phyloP scores from a whole-genome alignment of 2,113 vertebrate species.

The Maccullochella peelii region DNA sequence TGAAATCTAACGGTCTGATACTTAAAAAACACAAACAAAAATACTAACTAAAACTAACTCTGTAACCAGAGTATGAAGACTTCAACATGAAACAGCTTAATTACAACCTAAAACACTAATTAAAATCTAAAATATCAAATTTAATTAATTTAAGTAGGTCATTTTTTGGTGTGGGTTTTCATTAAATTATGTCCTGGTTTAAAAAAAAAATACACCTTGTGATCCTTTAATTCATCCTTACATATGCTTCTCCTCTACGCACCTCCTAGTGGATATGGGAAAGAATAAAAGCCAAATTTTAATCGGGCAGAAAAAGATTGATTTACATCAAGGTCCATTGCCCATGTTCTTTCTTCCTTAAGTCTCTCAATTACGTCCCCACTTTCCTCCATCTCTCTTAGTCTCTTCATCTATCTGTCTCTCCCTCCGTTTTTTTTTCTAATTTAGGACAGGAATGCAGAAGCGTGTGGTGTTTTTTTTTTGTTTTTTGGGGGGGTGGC shows the following conservation, averaged over 20 bases:
- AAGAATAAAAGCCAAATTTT: constrained; percentile 20
- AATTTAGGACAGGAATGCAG: constrained; percentile 54
- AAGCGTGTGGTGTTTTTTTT: not conserved
- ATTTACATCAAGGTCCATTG: constrained; percentile 33
- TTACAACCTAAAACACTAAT: constrained; percentile 71
- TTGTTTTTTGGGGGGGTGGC: no score
- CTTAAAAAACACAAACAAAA: no score
- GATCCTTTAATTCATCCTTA: constrained; percentile 46
- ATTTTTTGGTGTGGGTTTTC: constrained; percentile 64
- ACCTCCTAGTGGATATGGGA: constrained; percentile 29
- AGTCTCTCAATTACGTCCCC: constrained; percentile 11
- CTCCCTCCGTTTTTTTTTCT: not conserved
- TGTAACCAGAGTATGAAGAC: constrained; percentile 38
- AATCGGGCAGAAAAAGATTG: constrained; percentile 2
- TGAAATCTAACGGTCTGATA: not conserved
- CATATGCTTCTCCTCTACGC: constrained; percentile 18
- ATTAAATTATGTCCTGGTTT: constrained; percentile 56
- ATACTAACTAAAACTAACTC: no score
- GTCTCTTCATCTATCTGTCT: constrained; percentile 12
- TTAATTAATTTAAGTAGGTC: constrained; percentile 73
- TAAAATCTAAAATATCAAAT: constrained; percentile 68
- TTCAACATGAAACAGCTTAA: constrained; percentile 57
- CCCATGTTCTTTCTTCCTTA: constrained; percentile 16
- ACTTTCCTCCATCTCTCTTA: not conserved
- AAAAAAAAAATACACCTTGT: constrained; percentile 43